phyloP scores from a whole-genome alignment of 2,113 vertebrate genomes.

The Silurus meridionalis region DNA sequence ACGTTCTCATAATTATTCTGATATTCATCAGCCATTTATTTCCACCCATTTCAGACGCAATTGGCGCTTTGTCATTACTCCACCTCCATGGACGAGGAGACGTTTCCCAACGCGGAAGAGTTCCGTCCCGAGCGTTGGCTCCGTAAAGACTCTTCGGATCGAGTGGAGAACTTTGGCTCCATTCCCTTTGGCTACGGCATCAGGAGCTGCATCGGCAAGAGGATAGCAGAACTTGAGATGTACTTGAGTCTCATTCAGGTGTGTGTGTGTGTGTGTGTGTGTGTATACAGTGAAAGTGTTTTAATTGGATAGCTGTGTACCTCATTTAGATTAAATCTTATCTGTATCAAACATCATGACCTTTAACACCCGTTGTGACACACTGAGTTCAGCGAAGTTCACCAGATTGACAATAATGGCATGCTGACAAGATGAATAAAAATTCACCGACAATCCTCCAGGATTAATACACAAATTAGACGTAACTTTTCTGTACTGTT shows the following conservation, averaged over 20 bases:
- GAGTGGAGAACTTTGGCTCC: constrained; percentile 89
- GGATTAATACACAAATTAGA: background rate
- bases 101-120: constrained; percentile 73
- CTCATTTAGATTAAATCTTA: background rate
- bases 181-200: constrained; percentile 92
- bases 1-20: background rate
- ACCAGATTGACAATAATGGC: background rate
- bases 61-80: constrained; percentile 90
- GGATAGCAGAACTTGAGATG: constrained; percentile 89
- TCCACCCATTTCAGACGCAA: constrained; percentile 76
- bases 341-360: background rate
- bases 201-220: constrained; percentile 86
- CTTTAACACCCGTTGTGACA: background rate
- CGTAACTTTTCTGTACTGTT: background rate
- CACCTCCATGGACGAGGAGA: constrained; percentile 84
- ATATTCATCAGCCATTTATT: constrained; percentile 19
- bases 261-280: constrained; percentile 5
- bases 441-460: background rate
- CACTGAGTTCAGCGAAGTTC: background rate
- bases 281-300: background rate
- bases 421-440: background rate
- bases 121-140: constrained; percentile 88
- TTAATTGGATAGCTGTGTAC: background rate
- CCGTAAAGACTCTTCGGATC: constrained; percentile 76
- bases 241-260: constrained; percentile 84